phyloP scores from a whole-genome alignment of 2,888 invertebrate genomes.

The Melieria crassipennis region DNA sequence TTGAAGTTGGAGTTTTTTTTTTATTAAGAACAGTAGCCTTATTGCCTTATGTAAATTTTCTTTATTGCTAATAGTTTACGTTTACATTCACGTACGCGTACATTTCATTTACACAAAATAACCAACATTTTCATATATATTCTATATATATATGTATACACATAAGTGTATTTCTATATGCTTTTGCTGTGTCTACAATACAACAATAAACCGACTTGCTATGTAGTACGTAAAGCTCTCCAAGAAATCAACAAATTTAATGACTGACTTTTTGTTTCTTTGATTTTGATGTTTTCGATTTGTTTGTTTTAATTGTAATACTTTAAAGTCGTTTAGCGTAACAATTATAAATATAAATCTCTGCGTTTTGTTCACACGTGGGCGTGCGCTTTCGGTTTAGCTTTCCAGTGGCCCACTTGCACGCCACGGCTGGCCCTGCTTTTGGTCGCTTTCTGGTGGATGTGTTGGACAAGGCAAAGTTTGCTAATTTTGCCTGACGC shows the following conservation, averaged over 20 bases:
- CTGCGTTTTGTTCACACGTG: too few relatives aligned
- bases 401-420: too few relatives aligned
- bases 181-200: not conserved
- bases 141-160: not conserved
- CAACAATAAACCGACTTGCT: not conserved
- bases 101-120: slow-evolving; percentile 8
- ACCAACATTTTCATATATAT: slow-evolving; percentile 14
- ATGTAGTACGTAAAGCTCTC: not conserved
- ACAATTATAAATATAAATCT: too few relatives aligned
- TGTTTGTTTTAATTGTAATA: too few relatives aligned
- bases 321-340: too few relatives aligned
- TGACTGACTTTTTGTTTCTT: too few relatives aligned
- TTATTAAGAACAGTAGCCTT: not conserved
- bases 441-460: too few relatives aligned
- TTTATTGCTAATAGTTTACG: slow-evolving; percentile 21
- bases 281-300: too few relatives aligned
- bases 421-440: too few relatives aligned
- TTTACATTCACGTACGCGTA: not conserved
- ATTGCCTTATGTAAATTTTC: slow-evolving; percentile 11
- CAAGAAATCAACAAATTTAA: not conserved
- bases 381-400: too few relatives aligned
- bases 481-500: too few relatives aligned
- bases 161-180: not conserved
- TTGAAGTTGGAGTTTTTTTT: slow-evolving; percentile 31
- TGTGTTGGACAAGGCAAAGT: too few relatives aligned